phyloP scores from a whole-genome alignment of 2,888 invertebrate species.

The Caenorhabditis sp. region DNA sequence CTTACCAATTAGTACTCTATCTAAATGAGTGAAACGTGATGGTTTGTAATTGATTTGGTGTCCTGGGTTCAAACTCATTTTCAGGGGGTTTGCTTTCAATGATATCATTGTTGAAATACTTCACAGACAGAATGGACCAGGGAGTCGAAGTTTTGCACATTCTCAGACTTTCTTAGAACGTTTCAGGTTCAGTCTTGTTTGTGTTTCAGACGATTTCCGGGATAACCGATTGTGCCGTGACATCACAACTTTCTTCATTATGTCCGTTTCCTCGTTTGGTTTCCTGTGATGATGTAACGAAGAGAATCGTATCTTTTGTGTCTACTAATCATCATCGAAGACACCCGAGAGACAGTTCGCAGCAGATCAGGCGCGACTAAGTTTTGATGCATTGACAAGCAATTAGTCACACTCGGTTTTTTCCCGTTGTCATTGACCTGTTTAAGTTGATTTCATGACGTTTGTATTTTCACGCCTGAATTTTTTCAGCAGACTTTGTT shows the following conservation, averaged over 20 bases:
- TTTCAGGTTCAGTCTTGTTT: constrained; percentile 14
- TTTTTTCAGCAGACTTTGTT: neutral
- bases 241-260: constrained; percentile 1
- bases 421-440: constrained; percentile 6
- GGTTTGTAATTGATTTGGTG: neutral
- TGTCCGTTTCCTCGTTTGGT: constrained; percentile 1
- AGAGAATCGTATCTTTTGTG: constrained; percentile 13
- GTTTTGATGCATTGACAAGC: constrained; percentile 11
- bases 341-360: constrained; percentile 1
- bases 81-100: constrained; percentile 31
- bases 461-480: neutral
- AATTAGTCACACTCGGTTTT: constrained; percentile 21
- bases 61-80: constrained; percentile 22
- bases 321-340: constrained; percentile 13
- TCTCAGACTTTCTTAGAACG: constrained; percentile 15
- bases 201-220: neutral
- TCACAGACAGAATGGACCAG: neutral
- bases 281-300: constrained; percentile 36
- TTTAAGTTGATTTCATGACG: neutral
- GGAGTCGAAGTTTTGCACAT: no score
- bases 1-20: no score
- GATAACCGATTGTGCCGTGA: neutral
- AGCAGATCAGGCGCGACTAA: constrained; percentile 23
- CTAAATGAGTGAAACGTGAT: neutral
- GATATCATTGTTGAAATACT: constrained; percentile 21